Evolutionary conservation across 2,113 vertebrate genomes (phyloP).

Genomic region (Zonotrichia leucophrys): DNA sequence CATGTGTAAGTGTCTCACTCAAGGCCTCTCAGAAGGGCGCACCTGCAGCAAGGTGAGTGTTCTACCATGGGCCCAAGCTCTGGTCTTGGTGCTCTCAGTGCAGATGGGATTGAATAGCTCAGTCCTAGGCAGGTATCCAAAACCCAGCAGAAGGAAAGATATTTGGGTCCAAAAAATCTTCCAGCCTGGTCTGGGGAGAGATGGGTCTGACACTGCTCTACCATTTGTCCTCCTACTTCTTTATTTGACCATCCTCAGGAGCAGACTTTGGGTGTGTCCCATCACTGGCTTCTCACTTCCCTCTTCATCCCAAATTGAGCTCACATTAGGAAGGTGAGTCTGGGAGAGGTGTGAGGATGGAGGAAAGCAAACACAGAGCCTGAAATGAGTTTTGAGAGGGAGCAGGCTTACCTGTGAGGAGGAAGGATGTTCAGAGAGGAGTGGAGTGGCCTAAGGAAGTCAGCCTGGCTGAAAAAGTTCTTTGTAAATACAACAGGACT

Average conservation of each 20-base stretch:
- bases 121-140: neutral
- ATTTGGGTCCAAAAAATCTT: neutral
- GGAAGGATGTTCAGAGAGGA: neutral
- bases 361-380: neutral
- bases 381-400: neutral
- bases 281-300: neutral
- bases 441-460: neutral
- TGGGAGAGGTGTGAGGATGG: neutral
- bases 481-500: neutral
- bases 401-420: neutral
- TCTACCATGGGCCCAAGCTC: neutral
- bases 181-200: accelerated
- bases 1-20: neutral
- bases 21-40: neutral
- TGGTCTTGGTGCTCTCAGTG: neutral
- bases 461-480: neutral
- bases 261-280: neutral
- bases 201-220: neutral
- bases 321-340: neutral
- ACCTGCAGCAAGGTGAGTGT: neutral
- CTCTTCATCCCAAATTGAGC: neutral
- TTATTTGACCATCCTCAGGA: neutral
- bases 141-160: neutral
- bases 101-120: neutral
- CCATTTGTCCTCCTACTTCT: neutral